Base-by-base conservation (phyloP, 2,797 vertebrate genomes). In the Ciconia nigra region DNA sequence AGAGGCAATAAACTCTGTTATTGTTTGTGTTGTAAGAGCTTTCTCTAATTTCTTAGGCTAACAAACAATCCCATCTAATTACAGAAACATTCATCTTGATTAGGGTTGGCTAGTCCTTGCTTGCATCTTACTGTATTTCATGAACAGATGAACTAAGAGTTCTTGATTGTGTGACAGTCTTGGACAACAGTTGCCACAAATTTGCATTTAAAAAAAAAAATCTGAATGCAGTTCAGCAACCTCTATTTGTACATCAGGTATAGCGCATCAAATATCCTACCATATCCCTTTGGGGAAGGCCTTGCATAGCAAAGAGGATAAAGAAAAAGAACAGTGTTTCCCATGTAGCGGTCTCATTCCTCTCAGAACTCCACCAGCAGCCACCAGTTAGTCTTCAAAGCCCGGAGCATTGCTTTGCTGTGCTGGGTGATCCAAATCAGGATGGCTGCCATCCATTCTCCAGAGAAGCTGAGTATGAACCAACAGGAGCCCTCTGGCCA, bases 41-140 rank as follows among this genome's bases (percentile, higher is more conserved):
- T 82, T 69, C 86, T 95, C 78, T 97, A 97, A 97, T 96, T 97
- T 97, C 84, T 95, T 94, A 79, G 81, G 86, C 89, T 97, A 97
- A 93, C 88, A 95, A 97, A 94, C 92, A 92, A 87, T 97, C 87
- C 80, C 28, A 65, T 93, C 79, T 95, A 96, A 97, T 97, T 96
- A 95, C 69, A 96, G 88, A 33, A 87, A 61, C 71, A 88, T 96
- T 97, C 66, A 70, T 92, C 93, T 93, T 97, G 95, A 97, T 97
- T 87, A 97, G 84, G 69, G 41, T 51, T 91, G 90, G 21, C 72
- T 95, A 54, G 42, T 84, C 57, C 81, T 84, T 90, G 61, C 26
- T 94, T 70, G 78, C 37, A 51, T 67, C 80, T 92, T 24, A 2
- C 72, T 90, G 54, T 47, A n/a, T 86, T 92, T 91, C 37, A 44